phyloP scores from a whole-genome alignment of 2,888 invertebrate species.

The Calliopum simillimum region DNA sequence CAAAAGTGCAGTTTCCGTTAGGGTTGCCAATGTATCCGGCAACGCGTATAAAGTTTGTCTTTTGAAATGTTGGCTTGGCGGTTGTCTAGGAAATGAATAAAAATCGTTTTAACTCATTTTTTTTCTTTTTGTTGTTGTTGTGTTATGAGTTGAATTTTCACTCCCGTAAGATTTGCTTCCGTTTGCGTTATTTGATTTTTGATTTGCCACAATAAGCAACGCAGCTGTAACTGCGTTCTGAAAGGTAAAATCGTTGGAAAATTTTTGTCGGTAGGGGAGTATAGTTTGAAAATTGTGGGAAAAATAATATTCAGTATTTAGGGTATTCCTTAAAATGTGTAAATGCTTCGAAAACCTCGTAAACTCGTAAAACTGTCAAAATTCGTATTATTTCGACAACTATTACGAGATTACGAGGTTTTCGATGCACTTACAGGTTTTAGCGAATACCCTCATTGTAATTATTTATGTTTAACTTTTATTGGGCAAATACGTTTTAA shows the following conservation, averaged over 20 bases:
- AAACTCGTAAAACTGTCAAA: too few relatives aligned
- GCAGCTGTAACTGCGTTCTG: slow-evolving; percentile 6
- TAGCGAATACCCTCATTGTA: too few relatives aligned
- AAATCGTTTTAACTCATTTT: slow-evolving; percentile 32
- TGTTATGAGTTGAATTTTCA: background rate
- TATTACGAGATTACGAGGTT: too few relatives aligned
- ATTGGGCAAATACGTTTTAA: too few relatives aligned
- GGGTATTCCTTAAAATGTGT: too few relatives aligned
- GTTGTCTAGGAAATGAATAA: slow-evolving; percentile 32
- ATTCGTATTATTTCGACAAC: too few relatives aligned
- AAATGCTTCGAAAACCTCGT: too few relatives aligned
- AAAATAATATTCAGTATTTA: too few relatives aligned
- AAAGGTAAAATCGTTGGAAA: slow-evolving; percentile 31
- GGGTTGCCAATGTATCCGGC: slow-evolving; percentile 1
- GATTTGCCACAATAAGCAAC: slow-evolving; percentile 22
- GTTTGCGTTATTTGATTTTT: slow-evolving; percentile 1
- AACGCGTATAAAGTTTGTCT: slow-evolving; percentile 3
- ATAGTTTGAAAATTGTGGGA: too few relatives aligned
- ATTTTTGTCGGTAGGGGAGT: background rate
- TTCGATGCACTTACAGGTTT: too few relatives aligned
- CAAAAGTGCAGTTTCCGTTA: slow-evolving; percentile 15
- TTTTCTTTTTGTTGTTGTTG: background rate
- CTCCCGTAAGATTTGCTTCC: slow-evolving; percentile 24
- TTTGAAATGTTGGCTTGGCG: slow-evolving; percentile 11
- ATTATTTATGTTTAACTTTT: too few relatives aligned